phyloP scores from a whole-genome alignment of 2,113 vertebrate species.

The Smithornis capensis region DNA sequence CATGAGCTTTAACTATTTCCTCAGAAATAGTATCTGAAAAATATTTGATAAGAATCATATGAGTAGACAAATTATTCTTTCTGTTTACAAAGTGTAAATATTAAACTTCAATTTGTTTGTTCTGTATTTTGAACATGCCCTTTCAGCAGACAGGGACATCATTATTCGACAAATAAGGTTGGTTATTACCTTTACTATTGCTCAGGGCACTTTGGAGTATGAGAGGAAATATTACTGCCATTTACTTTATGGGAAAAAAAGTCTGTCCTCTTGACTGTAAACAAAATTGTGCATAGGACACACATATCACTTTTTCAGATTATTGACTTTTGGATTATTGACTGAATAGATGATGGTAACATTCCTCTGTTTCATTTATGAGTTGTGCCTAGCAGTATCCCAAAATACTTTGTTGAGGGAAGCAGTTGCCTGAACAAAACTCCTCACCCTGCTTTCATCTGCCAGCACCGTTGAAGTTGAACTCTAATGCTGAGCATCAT shows the following conservation, averaged over 20 bases:
- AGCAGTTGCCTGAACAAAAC: neutral
- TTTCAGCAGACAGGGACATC: neutral
- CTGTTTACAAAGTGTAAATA: neutral
- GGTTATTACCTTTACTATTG: neutral
- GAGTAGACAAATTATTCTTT: neutral
- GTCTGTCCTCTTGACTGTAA: neutral
- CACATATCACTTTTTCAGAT: neutral
- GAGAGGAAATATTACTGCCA: neutral
- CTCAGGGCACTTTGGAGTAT: neutral
- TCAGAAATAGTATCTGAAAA: neutral
- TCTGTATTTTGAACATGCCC: fast-evolving
- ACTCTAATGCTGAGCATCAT: neutral
- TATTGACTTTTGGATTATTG: neutral
- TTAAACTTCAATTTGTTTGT: neutral
- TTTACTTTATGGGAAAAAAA: neutral
- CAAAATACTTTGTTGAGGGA: neutral
- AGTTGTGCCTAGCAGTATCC: neutral
- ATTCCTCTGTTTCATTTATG: neutral
- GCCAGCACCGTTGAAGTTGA: neutral
- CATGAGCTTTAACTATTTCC: neutral
- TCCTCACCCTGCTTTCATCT: neutral
- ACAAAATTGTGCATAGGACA: neutral
- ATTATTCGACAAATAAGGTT: neutral
- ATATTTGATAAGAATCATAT: neutral
- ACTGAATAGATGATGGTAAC: too few species aligned